A percentile compares a stretch with the other conserved stretches of the same genome.
These are phyloP conservation scores for Olivierus martensii DNA, from an alignment of 1,140 invertebrate genomes.

Conservation along the genomic window DNA sequence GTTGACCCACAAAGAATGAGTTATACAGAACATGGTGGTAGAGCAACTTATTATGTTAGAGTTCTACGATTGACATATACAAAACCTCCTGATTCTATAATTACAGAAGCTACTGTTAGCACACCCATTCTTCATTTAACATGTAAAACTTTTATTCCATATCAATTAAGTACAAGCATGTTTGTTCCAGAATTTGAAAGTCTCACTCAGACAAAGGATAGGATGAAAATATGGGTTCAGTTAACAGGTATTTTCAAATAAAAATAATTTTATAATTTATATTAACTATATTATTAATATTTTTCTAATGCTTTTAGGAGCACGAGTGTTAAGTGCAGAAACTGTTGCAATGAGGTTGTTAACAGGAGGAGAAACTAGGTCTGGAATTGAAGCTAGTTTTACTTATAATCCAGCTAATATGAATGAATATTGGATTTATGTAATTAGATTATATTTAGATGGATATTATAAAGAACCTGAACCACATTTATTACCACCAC, in stretches of 20 bases:
- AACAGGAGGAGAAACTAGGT: slow-evolving; percentile 16
- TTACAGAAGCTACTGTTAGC: neutral
- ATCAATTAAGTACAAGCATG: slow-evolving; percentile 8
- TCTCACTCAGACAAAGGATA: slow-evolving; percentile 8
- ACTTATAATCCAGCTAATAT: slow-evolving; percentile 12
- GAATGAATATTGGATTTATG: slow-evolving; percentile 20
- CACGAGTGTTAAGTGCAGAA: slow-evolving; percentile 15
- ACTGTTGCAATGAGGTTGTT: slow-evolving; percentile 15
- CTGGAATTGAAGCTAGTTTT: slow-evolving; percentile 16
- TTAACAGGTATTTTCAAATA: slow-evolving; percentile 10
- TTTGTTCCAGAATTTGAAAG: slow-evolving; percentile 16
- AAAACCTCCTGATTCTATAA: neutral
- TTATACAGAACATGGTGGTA: slow-evolving; percentile 19
- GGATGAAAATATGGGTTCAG: slow-evolving; percentile 14
- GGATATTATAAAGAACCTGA: slow-evolving; percentile 14
- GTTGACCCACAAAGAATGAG: slow-evolving; percentile 17
- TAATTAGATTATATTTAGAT: slow-evolving; percentile 17
- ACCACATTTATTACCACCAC: slow-evolving; percentile 13
- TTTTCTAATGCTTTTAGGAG: slow-evolving; percentile 8
- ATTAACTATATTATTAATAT: too few species aligned
- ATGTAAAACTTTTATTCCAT: slow-evolving; percentile 17
- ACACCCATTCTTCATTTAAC: slow-evolving; percentile 3
- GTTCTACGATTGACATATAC: slow-evolving; percentile 19
- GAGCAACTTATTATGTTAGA: slow-evolving; percentile 15
- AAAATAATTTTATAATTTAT: too few species aligned